Percentiles rank a stretch among this genome's conserved stretches.
Conservation (phyloP, 2,797 vertebrate species). For the Dermochelys coriacea region DNA sequence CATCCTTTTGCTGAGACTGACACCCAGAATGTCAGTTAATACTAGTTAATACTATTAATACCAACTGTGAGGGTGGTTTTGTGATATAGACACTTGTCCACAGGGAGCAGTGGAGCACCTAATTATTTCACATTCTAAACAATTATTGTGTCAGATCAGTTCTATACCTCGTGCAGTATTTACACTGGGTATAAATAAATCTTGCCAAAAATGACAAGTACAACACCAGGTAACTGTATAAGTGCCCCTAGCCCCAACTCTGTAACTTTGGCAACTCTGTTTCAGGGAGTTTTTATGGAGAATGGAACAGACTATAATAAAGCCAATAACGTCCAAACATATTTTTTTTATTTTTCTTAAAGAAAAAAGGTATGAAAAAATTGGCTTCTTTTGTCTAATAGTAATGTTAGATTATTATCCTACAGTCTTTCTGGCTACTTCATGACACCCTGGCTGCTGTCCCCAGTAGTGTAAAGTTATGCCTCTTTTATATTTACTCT, state of each 20-base stretch:
- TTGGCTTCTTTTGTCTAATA: not conserved
- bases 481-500: not conserved
- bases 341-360: not conserved
- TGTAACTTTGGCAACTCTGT: not conserved
- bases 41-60: constrained; percentile 18
- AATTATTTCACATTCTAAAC: not conserved
- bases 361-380: not conserved
- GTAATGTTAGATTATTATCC: not conserved
- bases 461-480: not conserved
- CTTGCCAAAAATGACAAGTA: not conserved
- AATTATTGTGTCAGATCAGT: not conserved
- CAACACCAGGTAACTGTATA: not conserved
- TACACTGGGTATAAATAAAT: not conserved
- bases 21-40: not conserved
- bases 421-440: not conserved
- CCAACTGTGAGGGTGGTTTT: not conserved
- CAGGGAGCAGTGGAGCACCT: not conserved
- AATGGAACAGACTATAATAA: not conserved
- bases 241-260: not conserved
- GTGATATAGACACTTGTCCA: not conserved
- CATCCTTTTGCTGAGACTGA: not conserved
- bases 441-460: not conserved
- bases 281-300: not conserved
- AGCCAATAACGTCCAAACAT: not conserved
- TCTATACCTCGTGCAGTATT: not conserved